Base-by-base conservation (phyloP, 2,797 vertebrate species). In the Crax fasciolata region DNA sequence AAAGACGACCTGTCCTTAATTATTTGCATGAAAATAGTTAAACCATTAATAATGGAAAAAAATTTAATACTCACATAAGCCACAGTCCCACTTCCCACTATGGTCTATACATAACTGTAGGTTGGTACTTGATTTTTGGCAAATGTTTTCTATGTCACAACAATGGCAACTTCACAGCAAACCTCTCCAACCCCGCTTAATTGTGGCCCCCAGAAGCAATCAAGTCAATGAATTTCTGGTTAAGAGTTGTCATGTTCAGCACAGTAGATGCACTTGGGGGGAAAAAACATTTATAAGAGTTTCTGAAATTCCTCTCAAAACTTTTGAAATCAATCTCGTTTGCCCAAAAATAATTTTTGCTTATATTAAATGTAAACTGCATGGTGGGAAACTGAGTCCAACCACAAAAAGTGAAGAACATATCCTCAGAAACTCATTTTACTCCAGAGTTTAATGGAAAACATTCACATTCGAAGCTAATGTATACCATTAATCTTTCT, bases 401-500 rank as follows among this genome's bases (percentile, higher is more conserved):
- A 41, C 51, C 66, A 43, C n/a, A 35, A 52, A 65, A 59, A 46
- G 8, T 13, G 18, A 52, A 16, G 58, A 81, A 80, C 0, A 0
- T 18, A 52, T n/a, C 44, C 66, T 0, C 0, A 52, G 86, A 87
- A 97, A 85, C 25, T 58, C 5, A 83, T 90, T 93, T 80, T 43
- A 62, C 66, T 78, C 59, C 67, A 61, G 55, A 89, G 41, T 11
- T 66, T 24, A 81, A 94, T 57, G 75, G 73, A 84, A 94, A 92
- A 59, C 78, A 84, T 73, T 73, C 59, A 55, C 85, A 85, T 84
- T 95, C 66, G 73, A 95, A 95, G 84, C 70, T 91, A 74, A 97
- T 82, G 73, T 51, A 70, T 18, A 67, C 74, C 87, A 96, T 95
- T 93, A 96, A 96, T 90, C 84, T 71, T 95, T 87, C 41, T 89